Evolutionary conservation across 2,888 invertebrate genomes (phyloP), one percentile per base, ranked within the genome.

Genomic region (Escarpia spicata): DNA sequence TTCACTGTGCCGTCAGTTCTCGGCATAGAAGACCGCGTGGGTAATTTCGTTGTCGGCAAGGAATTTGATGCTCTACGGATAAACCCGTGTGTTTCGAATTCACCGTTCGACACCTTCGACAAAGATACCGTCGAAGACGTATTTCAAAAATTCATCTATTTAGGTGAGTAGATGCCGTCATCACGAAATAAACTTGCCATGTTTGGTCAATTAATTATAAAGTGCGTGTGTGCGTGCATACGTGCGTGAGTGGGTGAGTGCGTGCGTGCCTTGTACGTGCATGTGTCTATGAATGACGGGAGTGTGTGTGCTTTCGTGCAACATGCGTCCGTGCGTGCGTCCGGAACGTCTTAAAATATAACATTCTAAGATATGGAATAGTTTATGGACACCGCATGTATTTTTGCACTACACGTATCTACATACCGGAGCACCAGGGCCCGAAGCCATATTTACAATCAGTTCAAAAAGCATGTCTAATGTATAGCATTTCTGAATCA

Each of bases 11-110:
- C 75, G 26, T 10, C 97, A 98, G 98, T 98, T 44, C 97, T 99
- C 90, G 97, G 97, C 2, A 95, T 98, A 94, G 98, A 97, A n/a
- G 96, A 98, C 90, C 97, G 97, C 95, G 97, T 98, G 92, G 99
- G 99, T 31, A 98, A 98, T 96, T 98, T 99, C 95, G 97, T 97
- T 94, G 96, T 97, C 8, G 98, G 98, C 43, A 98, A 99, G 96
- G 97, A 98, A 93, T 98, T 99, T 95, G 99, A 99, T 97, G 98
- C 98, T 0, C 96, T 99, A 0, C 95, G 98, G 0, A 97, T 99
- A 58, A 98, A 98, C 95, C 97, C 98, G n/a, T 95, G 96, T 19
- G 97, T 97, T 31, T 95, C 95, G 0, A 95, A 95, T 44, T 93
- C 95, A n/a, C 94, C 94, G 3, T 93, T 96, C 92, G 95, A 96